These are phyloP conservation scores for Craniophora ligustri DNA, from an alignment of 2,888 invertebrate species.

Conservation along the genomic window DNA sequence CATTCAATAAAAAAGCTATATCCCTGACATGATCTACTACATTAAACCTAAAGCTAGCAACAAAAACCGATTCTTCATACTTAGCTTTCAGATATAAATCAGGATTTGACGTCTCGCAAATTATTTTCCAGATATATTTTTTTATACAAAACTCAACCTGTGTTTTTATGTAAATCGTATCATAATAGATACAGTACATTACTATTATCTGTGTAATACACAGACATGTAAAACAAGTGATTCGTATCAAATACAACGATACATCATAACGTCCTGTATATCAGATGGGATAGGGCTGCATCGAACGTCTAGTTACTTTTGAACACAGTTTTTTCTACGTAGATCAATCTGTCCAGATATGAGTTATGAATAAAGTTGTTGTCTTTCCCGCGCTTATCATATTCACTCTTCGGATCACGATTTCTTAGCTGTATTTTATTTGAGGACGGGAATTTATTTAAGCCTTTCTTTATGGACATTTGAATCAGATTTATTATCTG, in stretches of 20 bases:
- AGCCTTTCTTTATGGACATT: background rate
- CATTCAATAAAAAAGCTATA: conserved; percentile 21
- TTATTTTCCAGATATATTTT: conserved; percentile 23
- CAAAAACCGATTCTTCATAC: conserved; percentile 25
- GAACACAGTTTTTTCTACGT: conserved; percentile 35
- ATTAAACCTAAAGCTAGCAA: conserved; percentile 4
- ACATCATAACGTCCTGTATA: conserved; percentile 73
- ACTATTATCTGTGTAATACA: conserved; percentile 58
- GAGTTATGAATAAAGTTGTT: conserved; percentile 37
- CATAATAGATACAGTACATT: conserved; percentile 56
- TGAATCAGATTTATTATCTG: background rate
- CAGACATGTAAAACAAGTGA: conserved; percentile 66
- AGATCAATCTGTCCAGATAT: conserved; percentile 47
- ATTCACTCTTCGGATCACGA: background rate
- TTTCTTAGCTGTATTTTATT: background rate
- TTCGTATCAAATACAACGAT: conserved; percentile 76
- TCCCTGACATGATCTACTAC: conserved; percentile 10
- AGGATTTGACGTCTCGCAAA: conserved; percentile 40
- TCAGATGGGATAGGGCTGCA: conserved; percentile 51
- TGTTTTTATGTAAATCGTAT: conserved; percentile 42
- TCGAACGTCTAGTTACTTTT: conserved; percentile 30
- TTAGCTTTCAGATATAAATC: conserved; percentile 34
- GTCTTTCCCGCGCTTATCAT: conserved; percentile 29
- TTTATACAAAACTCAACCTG: conserved; percentile 19
- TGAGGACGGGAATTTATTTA: background rate